A percentile compares a stretch with the other conserved stretches of the same genome.
These are phyloP conservation scores for Hemistola chrysoprasaria DNA, from an alignment of 2,888 invertebrate species.

Conservation along the genomic window DNA sequence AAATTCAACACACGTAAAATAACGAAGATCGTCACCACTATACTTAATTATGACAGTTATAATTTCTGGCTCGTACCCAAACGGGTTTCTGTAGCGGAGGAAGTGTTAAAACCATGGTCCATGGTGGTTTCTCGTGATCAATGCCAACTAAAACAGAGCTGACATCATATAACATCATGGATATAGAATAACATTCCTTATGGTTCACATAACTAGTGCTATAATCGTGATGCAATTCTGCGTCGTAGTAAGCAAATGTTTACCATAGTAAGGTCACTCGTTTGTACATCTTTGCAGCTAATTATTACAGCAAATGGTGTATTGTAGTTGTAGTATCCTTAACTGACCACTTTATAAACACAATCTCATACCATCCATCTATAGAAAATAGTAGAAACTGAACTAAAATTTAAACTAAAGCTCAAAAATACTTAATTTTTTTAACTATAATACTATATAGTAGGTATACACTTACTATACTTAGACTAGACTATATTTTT, in stretches of 20 bases:
- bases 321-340: too few relatives aligned
- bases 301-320: slow-evolving; percentile 10
- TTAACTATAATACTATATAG: too few relatives aligned
- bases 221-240: slow-evolving; percentile 10
- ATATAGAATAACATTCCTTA: slow-evolving; percentile 11
- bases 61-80: slow-evolving; percentile 11
- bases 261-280: slow-evolving; percentile 26
- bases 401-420: too few relatives aligned
- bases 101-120: slow-evolving; percentile 15
- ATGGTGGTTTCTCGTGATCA: slow-evolving; percentile 20
- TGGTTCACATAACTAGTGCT: slow-evolving; percentile 8
- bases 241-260: slow-evolving; percentile 16
- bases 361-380: too few relatives aligned
- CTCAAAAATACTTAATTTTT: too few relatives aligned
- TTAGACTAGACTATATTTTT: too few relatives aligned
- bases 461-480: too few relatives aligned
- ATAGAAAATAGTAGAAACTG: too few relatives aligned
- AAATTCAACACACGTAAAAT: too few relatives aligned
- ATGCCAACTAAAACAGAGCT: slow-evolving; percentile 22
- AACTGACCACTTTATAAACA: too few relatives aligned
- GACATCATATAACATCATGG: too few relatives aligned
- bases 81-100: slow-evolving; percentile 4
- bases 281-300: slow-evolving; percentile 9
- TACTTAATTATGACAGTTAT: slow-evolving; percentile 14
- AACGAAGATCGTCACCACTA: slow-evolving; percentile 6